A percentile compares a stretch with the other conserved stretches of the same genome.
phyloP scores from a whole-genome alignment of 2,797 vertebrate species.

The Phrynocephalus forsythii region DNA sequence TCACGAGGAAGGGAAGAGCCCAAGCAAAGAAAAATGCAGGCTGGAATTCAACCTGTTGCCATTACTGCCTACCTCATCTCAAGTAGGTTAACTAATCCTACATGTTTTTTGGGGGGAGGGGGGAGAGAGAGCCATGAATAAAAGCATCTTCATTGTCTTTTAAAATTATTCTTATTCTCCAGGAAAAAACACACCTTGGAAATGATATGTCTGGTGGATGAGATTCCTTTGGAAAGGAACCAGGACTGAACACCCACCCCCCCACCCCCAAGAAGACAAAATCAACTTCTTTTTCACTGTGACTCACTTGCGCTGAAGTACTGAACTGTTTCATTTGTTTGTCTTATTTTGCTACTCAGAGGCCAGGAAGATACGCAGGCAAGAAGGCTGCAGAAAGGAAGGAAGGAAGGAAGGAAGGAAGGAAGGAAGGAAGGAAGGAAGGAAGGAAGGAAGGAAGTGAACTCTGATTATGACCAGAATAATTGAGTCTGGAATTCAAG shows the following conservation, averaged over 20 bases:
- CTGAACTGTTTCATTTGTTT: constrained; percentile 36
- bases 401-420: too few species aligned
- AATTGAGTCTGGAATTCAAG: not conserved
- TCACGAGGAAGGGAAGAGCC: constrained; percentile 34
- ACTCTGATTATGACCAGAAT: not conserved
- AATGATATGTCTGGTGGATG: constrained; percentile 48
- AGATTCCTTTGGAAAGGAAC: constrained; percentile 60
- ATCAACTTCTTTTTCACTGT: constrained; percentile 49
- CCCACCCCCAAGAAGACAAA: constrained; percentile 21
- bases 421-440: not conserved
- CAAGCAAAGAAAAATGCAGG: constrained; percentile 49
- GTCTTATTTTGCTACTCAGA: not conserved
- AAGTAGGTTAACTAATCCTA: constrained; percentile 48
- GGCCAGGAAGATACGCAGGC: not conserved
- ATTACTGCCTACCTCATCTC: constrained; percentile 45
- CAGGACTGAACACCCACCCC: constrained; percentile 23
- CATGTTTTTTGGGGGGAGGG: constrained; percentile 5
- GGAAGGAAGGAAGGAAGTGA: not conserved
- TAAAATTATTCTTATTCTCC: constrained; percentile 15
- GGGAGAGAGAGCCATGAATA: constrained; percentile 15
- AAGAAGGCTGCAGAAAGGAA: too few species aligned
- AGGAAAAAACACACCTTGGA: constrained; percentile 44
- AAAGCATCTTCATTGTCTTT: constrained; percentile 33
- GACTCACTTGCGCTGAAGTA: constrained; percentile 50
- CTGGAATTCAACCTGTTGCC: constrained; percentile 56